A percentile compares a stretch with the other conserved stretches of the same genome.
phyloP scores from a whole-genome alignment of 2,797 vertebrate genomes.

The Scarus forsteni region DNA sequence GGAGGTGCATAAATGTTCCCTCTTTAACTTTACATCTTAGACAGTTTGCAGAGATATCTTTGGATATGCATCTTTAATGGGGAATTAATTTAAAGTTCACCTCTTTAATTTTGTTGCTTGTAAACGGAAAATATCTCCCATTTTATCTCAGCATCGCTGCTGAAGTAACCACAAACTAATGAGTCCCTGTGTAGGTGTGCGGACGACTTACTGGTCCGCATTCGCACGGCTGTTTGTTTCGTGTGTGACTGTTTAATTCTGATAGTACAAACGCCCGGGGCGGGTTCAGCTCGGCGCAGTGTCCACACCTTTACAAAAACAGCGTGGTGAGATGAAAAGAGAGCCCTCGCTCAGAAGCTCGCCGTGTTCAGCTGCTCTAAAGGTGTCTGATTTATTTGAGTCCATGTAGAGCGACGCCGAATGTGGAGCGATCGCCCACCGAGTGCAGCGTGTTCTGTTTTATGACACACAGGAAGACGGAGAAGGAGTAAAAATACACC shows the following conservation, averaged over 20 bases:
- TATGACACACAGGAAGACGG: slow-evolving; percentile 60
- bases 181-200: too few relatives aligned
- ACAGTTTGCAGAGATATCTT: too few relatives aligned
- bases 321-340: neutral
- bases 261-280: slow-evolving; percentile 18
- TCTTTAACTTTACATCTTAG: too few relatives aligned
- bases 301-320: slow-evolving; percentile 15
- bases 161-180: too few relatives aligned
- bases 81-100: too few relatives aligned
- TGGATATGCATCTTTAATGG: too few relatives aligned
- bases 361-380: slow-evolving; percentile 52
- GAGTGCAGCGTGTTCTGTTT: slow-evolving; percentile 77
- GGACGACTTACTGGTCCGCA: too few relatives aligned
- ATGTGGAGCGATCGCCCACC: slow-evolving; percentile 77
- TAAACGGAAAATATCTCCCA: too few relatives aligned
- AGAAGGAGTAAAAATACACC: slow-evolving; percentile 75
- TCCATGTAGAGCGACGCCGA: slow-evolving; percentile 58
- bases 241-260: neutral
- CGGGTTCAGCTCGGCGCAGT: slow-evolving; percentile 36
- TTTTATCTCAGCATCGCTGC: too few relatives aligned
- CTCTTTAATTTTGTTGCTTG: too few relatives aligned
- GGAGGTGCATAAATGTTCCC: too few relatives aligned
- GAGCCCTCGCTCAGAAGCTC: slow-evolving; percentile 16
- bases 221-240: too few relatives aligned
- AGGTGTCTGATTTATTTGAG: slow-evolving; percentile 50